A percentile compares a stretch with the other conserved stretches of the same genome.
These are phyloP conservation scores for Epizoanthus ramosus DNA, from an alignment of 92 coral and sea anemone genomes.

Conservation along the genomic window DNA sequence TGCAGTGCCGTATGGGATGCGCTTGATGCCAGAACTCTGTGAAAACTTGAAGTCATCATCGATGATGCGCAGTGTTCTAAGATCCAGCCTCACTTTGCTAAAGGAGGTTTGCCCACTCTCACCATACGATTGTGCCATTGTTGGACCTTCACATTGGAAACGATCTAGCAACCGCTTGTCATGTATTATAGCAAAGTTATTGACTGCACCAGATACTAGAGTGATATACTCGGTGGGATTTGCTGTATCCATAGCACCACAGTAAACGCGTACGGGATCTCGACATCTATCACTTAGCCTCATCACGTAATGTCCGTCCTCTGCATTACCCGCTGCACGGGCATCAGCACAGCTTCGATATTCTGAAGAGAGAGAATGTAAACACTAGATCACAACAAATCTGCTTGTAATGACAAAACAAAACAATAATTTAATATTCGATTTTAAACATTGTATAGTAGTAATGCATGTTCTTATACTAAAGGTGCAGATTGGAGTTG, in stretches of 20 bases:
- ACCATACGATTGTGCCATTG: constrained; percentile 64
- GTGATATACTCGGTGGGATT: constrained; percentile 81
- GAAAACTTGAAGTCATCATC: constrained; percentile 78
- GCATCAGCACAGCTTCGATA: constrained; percentile 84
- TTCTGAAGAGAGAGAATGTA: constrained; percentile 52
- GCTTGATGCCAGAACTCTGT: constrained; percentile 54
- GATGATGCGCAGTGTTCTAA: constrained; percentile 66
- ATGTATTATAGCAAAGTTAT: constrained; percentile 85
- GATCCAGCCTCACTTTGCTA: constrained; percentile 73
- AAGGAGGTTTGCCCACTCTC: constrained; percentile 82
- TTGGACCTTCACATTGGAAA: constrained; percentile 87
- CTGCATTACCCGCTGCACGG: constrained; percentile 69
- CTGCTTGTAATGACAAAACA: not conserved
- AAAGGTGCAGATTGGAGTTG: too few species aligned
- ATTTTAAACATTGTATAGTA: too few species aligned
- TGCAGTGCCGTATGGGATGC: constrained; percentile 91
- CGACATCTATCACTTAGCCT: constrained; percentile 74
- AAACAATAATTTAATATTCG: not conserved
- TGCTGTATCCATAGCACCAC: constrained; percentile 69
- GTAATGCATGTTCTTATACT: too few species aligned
- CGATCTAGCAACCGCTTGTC: constrained; percentile 78
- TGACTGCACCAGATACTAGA: constrained; percentile 73
- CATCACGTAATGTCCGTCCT: constrained; percentile 87
- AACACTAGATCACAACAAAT: not conserved
- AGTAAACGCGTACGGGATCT: constrained; percentile 86